Evolutionary conservation across 2,797 vertebrate species (phyloP).

Genomic region (Vultur gryphus): DNA sequence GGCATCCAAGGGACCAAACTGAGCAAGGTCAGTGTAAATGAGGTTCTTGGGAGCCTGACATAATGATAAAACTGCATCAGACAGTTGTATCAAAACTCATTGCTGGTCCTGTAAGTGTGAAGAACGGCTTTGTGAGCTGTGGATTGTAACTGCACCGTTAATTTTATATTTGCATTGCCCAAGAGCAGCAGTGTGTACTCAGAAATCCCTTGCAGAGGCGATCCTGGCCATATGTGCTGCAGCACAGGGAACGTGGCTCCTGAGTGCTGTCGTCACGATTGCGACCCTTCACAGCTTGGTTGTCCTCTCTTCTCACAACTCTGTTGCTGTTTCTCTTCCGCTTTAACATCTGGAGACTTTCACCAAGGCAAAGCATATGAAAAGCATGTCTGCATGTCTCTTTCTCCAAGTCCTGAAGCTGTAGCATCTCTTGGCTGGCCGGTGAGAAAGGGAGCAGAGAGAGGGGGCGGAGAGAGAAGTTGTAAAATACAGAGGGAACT

Average conservation of each 20-base stretch:
- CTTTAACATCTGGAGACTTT: neutral
- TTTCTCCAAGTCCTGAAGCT: neutral
- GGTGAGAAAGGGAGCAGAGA: neutral
- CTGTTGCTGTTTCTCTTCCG: neutral
- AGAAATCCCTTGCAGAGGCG: neutral
- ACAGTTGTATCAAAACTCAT: neutral
- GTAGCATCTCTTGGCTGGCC: neutral
- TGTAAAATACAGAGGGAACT: neutral
- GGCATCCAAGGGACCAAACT: neutral
- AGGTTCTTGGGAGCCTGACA: neutral
- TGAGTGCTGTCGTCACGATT: neutral
- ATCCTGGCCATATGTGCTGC: neutral
- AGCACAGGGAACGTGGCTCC: accelerated
- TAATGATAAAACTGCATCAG: neutral
- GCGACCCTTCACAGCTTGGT: neutral
- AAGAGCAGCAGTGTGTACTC: neutral
- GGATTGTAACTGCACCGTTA: neutral
- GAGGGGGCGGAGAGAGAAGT: neutral
- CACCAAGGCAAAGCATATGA: neutral
- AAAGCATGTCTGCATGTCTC: neutral
- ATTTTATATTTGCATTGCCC: neutral
- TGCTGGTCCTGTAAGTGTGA: neutral
- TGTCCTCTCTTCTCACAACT: neutral
- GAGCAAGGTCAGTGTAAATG: neutral
- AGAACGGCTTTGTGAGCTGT: neutral